These are phyloP conservation scores for Caenorhabditis inopinata DNA, from an alignment of 1,140 invertebrate genomes.

Conservation along the genomic window DNA sequence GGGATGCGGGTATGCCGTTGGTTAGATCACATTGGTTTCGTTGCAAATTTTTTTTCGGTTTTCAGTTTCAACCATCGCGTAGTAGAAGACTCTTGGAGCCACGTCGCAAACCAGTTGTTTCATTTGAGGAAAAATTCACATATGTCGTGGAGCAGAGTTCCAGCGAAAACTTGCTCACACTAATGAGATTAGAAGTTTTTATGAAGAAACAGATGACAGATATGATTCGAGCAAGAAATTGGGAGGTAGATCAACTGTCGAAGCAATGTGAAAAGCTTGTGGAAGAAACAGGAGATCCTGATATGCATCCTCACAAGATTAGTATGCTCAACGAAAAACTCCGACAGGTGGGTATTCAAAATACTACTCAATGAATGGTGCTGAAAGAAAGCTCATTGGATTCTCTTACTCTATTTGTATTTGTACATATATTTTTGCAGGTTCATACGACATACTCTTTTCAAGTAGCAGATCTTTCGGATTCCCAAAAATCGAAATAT, in stretches of 20 bases:
- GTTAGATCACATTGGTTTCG: background rate
- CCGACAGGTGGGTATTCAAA: background rate
- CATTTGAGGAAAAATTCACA: background rate
- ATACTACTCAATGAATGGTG: too few relatives aligned
- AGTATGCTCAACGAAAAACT: constrained; percentile 14
- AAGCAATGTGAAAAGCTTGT: constrained; percentile 16
- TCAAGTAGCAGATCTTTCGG: constrained; percentile 4
- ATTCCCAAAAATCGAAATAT: background rate
- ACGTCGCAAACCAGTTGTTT: background rate
- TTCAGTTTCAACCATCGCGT: constrained; percentile 11
- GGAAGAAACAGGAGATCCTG: background rate
- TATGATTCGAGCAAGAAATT: constrained; percentile 19
- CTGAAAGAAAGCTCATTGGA: too few relatives aligned
- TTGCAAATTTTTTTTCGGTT: background rate
- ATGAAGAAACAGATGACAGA: constrained; percentile 33
- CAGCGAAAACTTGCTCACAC: background rate
- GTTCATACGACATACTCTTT: constrained; percentile 10
- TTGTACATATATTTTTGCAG: background rate
- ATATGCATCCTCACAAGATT: constrained; percentile 23
- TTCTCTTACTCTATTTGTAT: too few relatives aligned
- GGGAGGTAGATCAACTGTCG: constrained; percentile 8
- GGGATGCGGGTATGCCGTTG: background rate
- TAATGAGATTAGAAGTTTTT: background rate
- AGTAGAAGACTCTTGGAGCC: background rate
- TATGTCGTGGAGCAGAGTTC: background rate